Evolutionary conservation across 2,888 invertebrate genomes (phyloP), one percentile per base, ranked within the genome.

Genomic region (Acleris holmiana): DNA sequence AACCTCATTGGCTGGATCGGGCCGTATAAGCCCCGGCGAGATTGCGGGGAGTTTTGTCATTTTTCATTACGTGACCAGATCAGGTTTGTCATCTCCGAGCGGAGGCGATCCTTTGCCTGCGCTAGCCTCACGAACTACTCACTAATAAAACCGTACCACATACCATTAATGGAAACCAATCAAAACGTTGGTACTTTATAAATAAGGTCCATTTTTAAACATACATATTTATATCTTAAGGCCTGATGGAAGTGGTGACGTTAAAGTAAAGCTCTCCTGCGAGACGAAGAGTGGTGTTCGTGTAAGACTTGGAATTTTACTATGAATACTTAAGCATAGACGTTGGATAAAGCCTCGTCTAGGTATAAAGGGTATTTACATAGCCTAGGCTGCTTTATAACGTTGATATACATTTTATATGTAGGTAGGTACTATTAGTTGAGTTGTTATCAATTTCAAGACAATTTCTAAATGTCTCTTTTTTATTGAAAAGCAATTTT

Each of bases 41-140:
- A 71, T 75, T 71, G 67, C 73, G 77, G 80, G 79, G 84, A 84
- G 84, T 88, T 88, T 87, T 93, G 94, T 93, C 93, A 94, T 94
- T 94, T 94, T 94, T 94, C 94, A 94, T 94, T 94, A 94, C 94
- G 94, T 94, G 94, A 93, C 88, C 89, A 93, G 94, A 94, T 94
- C 94, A 94, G 89, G 87, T 89, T 89, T 86, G 89, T 93, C 89
- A 91, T 83, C 80, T 80, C 76, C 76, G 76, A 83, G 76, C 79
- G 80, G 74, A 80, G 77, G 77, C 83, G 79, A 85, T 85, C 80
- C 76, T 71, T 73, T 75, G 71, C 70, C 76, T 75, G 76, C 72
- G 74, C 77, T 82, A 76, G 80, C 80, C 83, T 84, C 83, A 82
- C 73, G 76, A 73, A 75, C 59, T 62, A 35, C 58, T 50, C 40